Evolutionary conservation across 2,888 invertebrate species (phyloP), one percentile per base, ranked within the genome.

Genomic region (Oscheius onirici): DNA sequence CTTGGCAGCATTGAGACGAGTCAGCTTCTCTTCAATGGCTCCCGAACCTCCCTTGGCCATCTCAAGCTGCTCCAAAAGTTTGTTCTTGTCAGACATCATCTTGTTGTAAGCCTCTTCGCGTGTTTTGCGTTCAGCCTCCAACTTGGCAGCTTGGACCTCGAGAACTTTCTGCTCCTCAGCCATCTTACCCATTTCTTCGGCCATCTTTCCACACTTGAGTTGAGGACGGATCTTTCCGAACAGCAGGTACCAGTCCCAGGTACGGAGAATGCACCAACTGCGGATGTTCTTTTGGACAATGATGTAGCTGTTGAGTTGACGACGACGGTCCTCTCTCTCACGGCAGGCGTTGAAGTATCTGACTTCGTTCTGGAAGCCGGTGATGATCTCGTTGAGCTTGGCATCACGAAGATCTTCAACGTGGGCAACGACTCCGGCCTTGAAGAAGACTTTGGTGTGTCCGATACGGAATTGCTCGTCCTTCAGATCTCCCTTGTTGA

Each of bases 391-490:
- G 91, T 93, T 92, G 68, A 89, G 86, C 91, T 96, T 95, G 90
- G 97, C 97, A 91, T 99, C 99, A 92, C 99, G 95, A 91, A 97
- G 92, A 91, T 99, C 99, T 90, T 99, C 99, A 93, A 99, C 95
- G 91, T 95, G 95, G 94, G 99, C 99, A 92, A 99, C 91, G 90
- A 97, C 95, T 92, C 99, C 99, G 88, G 99, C 97, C 78, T 83
- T 83, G 80, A 82, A 84, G 83, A 84, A 84, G 71, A 86, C 85
- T 73, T 87, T 87, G 57, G 87, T 87, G 79, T 83, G 84, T 51
- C 87, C 87, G 54, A 86, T 77, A 60, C 84, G 73, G 83, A 84
- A 87, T 69, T 87, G 93, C 89, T 97, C 96, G 81, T 93, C 92
- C 90, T 95, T 95, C 89, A 99, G 92, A 89, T 92, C 92, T 43